A percentile compares a stretch with the other conserved stretches of the same genome.
Conservation (phyloP, 2,888 invertebrate species). For the Pecten maximus region DNA sequence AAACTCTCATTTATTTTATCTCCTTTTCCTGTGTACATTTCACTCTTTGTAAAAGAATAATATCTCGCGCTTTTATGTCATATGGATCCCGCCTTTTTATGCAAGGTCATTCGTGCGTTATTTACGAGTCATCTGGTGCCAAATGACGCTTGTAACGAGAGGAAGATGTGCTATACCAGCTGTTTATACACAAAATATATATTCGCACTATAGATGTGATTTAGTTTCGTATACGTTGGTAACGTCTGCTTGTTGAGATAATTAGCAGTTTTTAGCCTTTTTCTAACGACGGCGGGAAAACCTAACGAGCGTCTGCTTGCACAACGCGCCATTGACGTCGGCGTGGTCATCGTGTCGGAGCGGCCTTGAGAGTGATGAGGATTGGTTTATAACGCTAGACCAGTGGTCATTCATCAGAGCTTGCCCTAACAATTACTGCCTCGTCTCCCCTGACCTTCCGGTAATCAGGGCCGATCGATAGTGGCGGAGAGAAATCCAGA, state of each 20-base stretch:
- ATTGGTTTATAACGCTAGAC: conserved; percentile 16
- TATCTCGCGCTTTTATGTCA: not conserved
- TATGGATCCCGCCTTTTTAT: not conserved
- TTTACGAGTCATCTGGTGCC: conserved; percentile 7
- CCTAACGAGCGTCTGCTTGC: not conserved
- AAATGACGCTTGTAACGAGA: conserved; percentile 19
- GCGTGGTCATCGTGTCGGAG: not conserved
- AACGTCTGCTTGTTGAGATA: not conserved
- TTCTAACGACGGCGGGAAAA: not conserved
- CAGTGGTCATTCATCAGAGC: not conserved
- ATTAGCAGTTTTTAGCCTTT: conserved; percentile 3
- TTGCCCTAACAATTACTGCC: not conserved
- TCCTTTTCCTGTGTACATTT: no score
- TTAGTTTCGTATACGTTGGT: not conserved
- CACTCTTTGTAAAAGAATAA: not conserved
- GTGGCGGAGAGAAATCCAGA: not conserved
- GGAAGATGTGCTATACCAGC: not conserved
- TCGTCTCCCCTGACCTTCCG: not conserved
- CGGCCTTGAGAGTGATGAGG: not conserved
- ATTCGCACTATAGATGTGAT: not conserved
- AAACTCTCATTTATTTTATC: not conserved
- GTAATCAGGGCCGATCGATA: not conserved
- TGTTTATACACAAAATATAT: conserved; percentile 29
- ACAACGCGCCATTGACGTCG: not conserved
- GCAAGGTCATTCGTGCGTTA: not conserved